These are phyloP conservation scores for Rotaria sp. DNA, from an alignment of 2,888 invertebrate genomes.

Conservation along the genomic window DNA sequence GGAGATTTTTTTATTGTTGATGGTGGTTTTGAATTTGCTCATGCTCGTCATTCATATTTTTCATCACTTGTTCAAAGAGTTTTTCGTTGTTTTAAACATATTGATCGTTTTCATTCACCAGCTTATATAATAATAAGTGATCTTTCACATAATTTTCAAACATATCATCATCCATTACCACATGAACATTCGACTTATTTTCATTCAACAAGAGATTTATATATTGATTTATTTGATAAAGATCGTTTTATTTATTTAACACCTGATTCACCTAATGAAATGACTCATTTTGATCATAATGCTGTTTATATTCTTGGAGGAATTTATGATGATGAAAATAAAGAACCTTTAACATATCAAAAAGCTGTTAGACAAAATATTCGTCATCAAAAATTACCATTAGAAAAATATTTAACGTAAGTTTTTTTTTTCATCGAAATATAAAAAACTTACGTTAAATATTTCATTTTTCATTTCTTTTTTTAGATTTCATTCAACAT, in stretches of 20 bases:
- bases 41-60: background rate
- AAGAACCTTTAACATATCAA: conserved; percentile 3
- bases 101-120: conserved; percentile 7
- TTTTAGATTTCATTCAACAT: background rate
- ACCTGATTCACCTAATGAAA: conserved; percentile 80
- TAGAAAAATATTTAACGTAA: background rate
- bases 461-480: background rate
- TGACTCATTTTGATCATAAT: conserved; percentile 64
- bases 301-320: conserved; percentile 90
- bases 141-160: background rate
- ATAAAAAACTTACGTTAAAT: too few species aligned
- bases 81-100: background rate
- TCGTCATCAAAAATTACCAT: conserved; percentile 17
- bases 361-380: background rate
- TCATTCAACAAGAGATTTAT: background rate
- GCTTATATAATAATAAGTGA: background rate
- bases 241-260: conserved; percentile 78
- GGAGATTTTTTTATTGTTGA: background rate
- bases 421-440: background rate
- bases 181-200: background rate
- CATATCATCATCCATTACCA: background rate
- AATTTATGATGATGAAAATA: conserved; percentile 74
- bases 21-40: background rate
- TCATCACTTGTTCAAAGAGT: background rate
- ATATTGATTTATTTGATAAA: conserved; percentile 57